Base-by-base conservation (phyloP, 2,113 vertebrate genomes). In the Pygathrix nemaeus region DNA sequence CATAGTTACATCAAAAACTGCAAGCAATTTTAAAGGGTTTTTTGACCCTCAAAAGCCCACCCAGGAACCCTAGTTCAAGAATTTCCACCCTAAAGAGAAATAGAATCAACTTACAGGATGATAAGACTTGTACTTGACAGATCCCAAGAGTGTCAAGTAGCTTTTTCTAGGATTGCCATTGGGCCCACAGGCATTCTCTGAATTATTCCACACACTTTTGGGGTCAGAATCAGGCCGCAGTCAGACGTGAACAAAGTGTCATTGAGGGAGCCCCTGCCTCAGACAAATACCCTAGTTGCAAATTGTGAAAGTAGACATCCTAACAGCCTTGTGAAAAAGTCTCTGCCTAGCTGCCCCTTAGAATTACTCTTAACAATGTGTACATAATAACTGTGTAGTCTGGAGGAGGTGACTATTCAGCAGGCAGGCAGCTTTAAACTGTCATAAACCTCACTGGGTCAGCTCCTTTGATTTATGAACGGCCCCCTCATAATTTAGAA, bases 401-500 rank as follows among this genome's bases (percentile, higher is more conserved):
- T 98, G 96, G 78, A 96, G 88, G 83, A 98, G 98, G 98, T 98
- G 98, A 98, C 97, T 97, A 96, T 98, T 96, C 97, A 97, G 97
- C 96, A 97, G 97, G 96, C 97, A 98, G 95, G 96, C 97, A 97
- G 93, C 97, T 98, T 98, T 98, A 98, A 98, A 98, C 68, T 97
- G 97, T 96, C 97, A 99, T 98, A 99, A 98, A 98, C 85, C 95
- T 97, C 96, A 89, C 88, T 98, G 98, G 95, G 93, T 97, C 97
- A 98, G 97, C 92, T 98, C 94, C 92, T 98, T 88, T 98, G 98
- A 98, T 98, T 99, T 98, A 98, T 96, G 95, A 96, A 93, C 68
- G 96, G 87, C 86, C 97, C 97, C 92, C 61, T 93, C 90, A 97
- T 98, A 97, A 98, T 98, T 98, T 98, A 52, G 82, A 98, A 98